Conservation (phyloP, 2,888 invertebrate genomes). For the Gnatocerus cornutus region DNA sequence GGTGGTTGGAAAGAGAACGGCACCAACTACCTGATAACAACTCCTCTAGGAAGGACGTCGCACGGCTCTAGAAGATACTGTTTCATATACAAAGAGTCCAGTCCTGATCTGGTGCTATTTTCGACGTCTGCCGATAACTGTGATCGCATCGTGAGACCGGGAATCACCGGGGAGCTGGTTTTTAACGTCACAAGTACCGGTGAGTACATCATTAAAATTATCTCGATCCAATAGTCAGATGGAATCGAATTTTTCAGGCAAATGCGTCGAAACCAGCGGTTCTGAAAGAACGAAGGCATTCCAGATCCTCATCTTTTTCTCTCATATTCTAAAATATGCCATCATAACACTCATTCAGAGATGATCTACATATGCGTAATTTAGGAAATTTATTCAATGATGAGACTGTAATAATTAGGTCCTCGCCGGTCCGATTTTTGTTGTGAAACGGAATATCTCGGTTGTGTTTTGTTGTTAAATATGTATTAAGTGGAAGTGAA, state of each 20-base stretch:
- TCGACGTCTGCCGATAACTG: constrained; percentile 79
- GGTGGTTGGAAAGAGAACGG: constrained; percentile 92
- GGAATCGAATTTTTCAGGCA: constrained; percentile 72
- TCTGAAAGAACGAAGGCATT: constrained; percentile 53
- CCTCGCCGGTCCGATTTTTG: constrained; percentile 53
- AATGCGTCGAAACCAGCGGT: constrained; percentile 75
- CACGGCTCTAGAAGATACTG: constrained; percentile 82
- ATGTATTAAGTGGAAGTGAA: constrained; percentile 44
- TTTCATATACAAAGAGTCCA: constrained; percentile 82
- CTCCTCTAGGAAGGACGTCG: constrained; percentile 80
- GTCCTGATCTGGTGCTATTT: constrained; percentile 73
- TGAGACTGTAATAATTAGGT: constrained; percentile 62
- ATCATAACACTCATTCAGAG: constrained; percentile 56
- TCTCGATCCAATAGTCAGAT: constrained; percentile 28
- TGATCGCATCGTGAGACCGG: constrained; percentile 74
- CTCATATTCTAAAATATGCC: constrained; percentile 52
- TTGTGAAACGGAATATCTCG: constrained; percentile 58
- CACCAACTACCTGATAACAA: constrained; percentile 88
- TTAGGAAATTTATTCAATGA: constrained; percentile 58
- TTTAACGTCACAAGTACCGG: constrained; percentile 83
- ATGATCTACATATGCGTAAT: constrained; percentile 62
- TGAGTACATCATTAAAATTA: constrained; percentile 66
- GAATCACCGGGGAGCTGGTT: constrained; percentile 75
- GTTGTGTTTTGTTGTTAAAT: constrained; percentile 60
- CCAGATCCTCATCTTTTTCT: constrained; percentile 45